Conservation (phyloP, 2,113 vertebrate species). For the Microtus ochrogaster region DNA sequence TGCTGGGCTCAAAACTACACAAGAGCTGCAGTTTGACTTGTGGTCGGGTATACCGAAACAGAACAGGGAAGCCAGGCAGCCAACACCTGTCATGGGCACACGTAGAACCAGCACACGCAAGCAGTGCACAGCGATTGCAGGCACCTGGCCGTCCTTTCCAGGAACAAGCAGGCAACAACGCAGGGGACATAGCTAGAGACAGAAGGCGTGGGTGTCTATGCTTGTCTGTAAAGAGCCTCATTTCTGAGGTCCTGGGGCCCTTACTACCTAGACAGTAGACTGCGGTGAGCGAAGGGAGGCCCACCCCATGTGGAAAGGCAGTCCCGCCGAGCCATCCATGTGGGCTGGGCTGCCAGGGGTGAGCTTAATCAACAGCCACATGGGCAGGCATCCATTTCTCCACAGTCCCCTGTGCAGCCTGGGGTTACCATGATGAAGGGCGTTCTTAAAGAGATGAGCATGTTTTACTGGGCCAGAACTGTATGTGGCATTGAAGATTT, state of each 20-base stretch:
- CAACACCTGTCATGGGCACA: background rate
- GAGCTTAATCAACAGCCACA: background rate
- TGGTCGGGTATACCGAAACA: constrained; percentile 4
- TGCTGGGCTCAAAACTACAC: background rate
- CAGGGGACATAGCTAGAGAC: background rate
- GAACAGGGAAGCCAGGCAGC: background rate
- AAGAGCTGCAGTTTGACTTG: constrained; percentile 19
- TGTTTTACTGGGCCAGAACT: background rate
- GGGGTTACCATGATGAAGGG: background rate
- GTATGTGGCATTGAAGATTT: background rate
- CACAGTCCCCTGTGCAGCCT: background rate
- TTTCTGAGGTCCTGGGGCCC: background rate
- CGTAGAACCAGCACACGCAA: background rate
- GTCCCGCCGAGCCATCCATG: background rate
- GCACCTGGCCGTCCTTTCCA: background rate
- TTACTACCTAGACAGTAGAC: background rate
- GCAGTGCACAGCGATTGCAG: background rate
- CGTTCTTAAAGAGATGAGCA: background rate
- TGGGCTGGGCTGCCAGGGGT: background rate
- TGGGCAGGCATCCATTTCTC: background rate
- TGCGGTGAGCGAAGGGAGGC: background rate
- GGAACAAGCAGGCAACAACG: background rate
- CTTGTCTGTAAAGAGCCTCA: background rate
- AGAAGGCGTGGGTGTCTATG: background rate
- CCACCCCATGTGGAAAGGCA: background rate